Conservation (phyloP, 2,888 invertebrate genomes). For the Dendrolimus pini region DNA sequence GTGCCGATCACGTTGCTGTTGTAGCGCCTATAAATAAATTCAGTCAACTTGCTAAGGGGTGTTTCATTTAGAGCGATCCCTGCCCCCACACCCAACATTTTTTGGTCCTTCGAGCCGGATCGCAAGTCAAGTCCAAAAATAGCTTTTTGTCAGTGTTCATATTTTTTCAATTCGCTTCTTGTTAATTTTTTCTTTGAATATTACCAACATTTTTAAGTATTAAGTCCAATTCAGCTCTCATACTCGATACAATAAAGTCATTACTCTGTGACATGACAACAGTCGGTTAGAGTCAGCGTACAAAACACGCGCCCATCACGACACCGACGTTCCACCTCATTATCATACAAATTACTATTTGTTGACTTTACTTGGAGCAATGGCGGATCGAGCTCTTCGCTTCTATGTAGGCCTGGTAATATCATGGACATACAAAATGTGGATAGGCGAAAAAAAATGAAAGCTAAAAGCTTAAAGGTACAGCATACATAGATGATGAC, state of each 20-base stretch:
- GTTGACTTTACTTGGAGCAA: conserved; percentile 6
- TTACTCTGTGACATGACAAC: conserved; percentile 20
- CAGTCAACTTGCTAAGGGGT: too few relatives aligned
- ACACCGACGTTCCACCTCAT: conserved; percentile 8
- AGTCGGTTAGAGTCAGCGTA: conserved; percentile 11
- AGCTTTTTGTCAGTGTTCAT: too few relatives aligned
- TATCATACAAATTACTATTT: conserved; percentile 13
- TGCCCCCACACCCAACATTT: too few relatives aligned
- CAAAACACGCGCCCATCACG: neutral
- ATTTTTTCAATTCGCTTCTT: too few relatives aligned
- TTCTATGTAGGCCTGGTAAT: neutral
- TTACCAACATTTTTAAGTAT: neutral
- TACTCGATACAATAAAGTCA: conserved; percentile 22
- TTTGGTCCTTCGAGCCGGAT: too few relatives aligned
- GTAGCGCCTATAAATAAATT: too few relatives aligned
- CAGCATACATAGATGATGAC: too few relatives aligned
- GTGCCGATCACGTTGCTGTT: too few relatives aligned
- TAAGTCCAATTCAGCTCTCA: neutral
- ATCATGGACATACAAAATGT: neutral
- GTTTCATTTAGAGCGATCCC: too few relatives aligned
- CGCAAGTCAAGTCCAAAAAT: too few relatives aligned
- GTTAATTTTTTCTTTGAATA: too few relatives aligned
- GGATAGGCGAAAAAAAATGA: neutral
- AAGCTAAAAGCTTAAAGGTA: too few relatives aligned
- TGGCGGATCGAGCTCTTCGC: neutral